Conservation (phyloP, 2,113 vertebrate genomes). For the Camelus bactrianus region DNA sequence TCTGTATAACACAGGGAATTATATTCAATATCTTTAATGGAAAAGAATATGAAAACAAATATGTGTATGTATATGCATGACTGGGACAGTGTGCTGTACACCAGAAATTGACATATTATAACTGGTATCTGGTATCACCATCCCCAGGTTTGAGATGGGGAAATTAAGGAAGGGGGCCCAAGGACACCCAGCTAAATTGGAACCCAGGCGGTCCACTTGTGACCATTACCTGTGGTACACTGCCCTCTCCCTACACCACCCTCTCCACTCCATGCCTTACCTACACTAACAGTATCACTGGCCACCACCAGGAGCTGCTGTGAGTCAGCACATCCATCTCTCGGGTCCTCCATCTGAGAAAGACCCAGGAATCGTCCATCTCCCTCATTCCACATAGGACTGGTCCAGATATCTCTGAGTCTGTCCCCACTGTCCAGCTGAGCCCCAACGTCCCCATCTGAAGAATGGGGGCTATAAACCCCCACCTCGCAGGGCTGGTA, state of each 20-base stretch:
- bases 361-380: neutral
- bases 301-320: neutral
- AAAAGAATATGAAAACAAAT: no score
- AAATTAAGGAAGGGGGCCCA: neutral
- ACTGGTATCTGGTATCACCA: no score
- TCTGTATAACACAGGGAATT: no score
- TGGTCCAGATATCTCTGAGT: neutral
- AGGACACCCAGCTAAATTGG: neutral
- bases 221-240: rapidly evolving
- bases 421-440: neutral
- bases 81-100: no score
- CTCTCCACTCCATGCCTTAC: neutral
- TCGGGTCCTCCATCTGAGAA: neutral
- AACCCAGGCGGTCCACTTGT: neutral
- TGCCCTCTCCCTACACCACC: no score
- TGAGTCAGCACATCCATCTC: neutral
- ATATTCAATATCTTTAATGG: no score
- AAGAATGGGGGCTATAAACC: neutral
- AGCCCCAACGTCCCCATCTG: neutral
- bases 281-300: neutral
- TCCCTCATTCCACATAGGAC: rapidly evolving
- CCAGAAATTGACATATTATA: no score
- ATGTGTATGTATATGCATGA: no score
- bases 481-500: neutral
- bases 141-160: neutral